Evolutionary conservation across 1,140 invertebrate species (phyloP).

Genomic region (Oedothorax gibbosus): DNA sequence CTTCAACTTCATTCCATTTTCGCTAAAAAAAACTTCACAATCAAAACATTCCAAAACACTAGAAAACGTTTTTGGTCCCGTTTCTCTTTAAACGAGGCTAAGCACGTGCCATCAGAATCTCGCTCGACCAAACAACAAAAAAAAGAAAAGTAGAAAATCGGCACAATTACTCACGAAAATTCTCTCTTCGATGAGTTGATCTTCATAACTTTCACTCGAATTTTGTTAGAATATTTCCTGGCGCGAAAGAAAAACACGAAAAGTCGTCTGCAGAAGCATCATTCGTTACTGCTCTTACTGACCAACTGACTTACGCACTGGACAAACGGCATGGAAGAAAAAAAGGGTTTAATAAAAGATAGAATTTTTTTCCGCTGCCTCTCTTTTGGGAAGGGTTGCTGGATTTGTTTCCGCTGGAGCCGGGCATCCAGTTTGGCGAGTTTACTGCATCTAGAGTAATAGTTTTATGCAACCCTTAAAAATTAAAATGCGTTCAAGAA

Average conservation of each 20-base stretch:
- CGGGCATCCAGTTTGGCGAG: background rate
- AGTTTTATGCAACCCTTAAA: too few relatives aligned
- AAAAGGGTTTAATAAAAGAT: background rate
- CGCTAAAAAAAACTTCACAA: too few relatives aligned
- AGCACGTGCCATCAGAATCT: constrained; percentile 16
- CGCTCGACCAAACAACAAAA: background rate
- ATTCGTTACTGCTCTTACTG: constrained; percentile 52
- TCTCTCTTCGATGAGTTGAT: constrained; percentile 13
- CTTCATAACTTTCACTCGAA: constrained; percentile 24
- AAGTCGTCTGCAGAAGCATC: constrained; percentile 36
- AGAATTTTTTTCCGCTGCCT: constrained; percentile 1
- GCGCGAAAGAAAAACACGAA: constrained; percentile 36
- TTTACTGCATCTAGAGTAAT: background rate
- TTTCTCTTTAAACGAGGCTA: constrained; percentile 24
- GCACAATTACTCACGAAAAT: background rate
- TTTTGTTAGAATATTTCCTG: constrained; percentile 43
- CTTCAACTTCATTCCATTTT: too few relatives aligned
- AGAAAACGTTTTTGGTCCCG: too few relatives aligned
- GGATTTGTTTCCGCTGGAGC: background rate
- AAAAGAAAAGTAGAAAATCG: background rate
- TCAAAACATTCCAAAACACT: too few relatives aligned
- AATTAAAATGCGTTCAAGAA: too few relatives aligned
- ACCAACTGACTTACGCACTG: constrained; percentile 56
- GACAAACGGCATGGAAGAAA: constrained; percentile 43
- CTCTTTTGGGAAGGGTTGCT: constrained; percentile 26